Evolutionary conservation across 2,888 invertebrate species (phyloP).

Genomic region (Dyspetes luteomarginatus): DNA sequence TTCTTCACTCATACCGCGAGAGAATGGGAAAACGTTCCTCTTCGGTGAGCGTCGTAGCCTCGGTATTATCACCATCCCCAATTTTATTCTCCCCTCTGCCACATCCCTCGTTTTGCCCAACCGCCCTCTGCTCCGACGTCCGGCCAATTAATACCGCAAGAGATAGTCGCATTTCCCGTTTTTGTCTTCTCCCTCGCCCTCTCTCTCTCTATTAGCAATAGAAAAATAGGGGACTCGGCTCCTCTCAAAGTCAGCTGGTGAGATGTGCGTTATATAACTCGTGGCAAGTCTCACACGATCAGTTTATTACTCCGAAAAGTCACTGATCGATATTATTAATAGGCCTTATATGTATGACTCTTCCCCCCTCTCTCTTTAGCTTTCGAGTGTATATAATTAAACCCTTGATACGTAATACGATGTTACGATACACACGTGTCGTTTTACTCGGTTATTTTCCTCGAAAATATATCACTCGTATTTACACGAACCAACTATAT

Average conservation of each 20-base stretch:
- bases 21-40: conserved; percentile 44
- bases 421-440: not conserved
- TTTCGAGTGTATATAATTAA: not conserved
- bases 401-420: not conserved
- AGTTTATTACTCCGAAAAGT: not conserved
- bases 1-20: conserved; percentile 29
- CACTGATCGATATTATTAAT: not conserved
- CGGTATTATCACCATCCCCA: conserved; percentile 59
- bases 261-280: not conserved
- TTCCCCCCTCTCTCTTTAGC: not conserved
- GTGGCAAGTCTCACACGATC: not conserved
- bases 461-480: not conserved
- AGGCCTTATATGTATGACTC: not conserved
- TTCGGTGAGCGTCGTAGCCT: conserved; percentile 51
- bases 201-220: conserved; percentile 38
- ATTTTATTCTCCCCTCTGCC: conserved; percentile 34
- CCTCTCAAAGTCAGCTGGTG: not conserved
- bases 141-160: conserved; percentile 81
- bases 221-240: not conserved
- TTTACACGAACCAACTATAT: not conserved
- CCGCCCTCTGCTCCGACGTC: conserved; percentile 68
- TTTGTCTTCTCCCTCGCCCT: not conserved
- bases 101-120: conserved; percentile 14
- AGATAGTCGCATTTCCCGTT: conserved; percentile 63
- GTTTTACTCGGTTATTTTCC: not conserved